Base-by-base conservation (phyloP, 2,888 invertebrate species). In the Xylocampa areola region DNA sequence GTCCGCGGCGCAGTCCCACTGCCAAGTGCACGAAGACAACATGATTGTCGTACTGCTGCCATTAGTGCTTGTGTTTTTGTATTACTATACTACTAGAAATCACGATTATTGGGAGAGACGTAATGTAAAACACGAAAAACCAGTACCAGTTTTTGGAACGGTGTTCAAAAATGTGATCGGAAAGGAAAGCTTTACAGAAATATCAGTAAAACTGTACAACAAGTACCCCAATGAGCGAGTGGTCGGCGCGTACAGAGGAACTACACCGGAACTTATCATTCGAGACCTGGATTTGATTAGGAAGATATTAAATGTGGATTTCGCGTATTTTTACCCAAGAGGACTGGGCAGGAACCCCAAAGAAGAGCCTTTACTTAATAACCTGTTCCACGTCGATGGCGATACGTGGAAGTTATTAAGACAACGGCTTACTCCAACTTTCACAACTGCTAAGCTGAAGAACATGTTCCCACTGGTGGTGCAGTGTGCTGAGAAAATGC, bases 391-490 rank as follows among this genome's bases (percentile, higher is more conserved):
- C 21, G 73, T 59, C 2, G 80, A 85, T 3, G 88, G 87, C 4
- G 86, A 87, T 14, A 25, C 60, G 1, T 87, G 87, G 87, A 83
- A 79, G 39, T 68, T 86, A 3, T 45, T 83, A 27, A 69, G 87
- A 13, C 82, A 86, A 43, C 68, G 82, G 33, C 53, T 87, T 43
- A 84, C 86, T 0, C 80, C 86, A 4, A 77, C 85, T 0, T 87
- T 87, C 32, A 84, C 81, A 0, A 76, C 79, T 0, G 79, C 77
- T 0, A 85, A 85, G 47, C 54, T 86, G 4, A 84, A 82, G 37
- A 77, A 72, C 2, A 87, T 86, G 87, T 86, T 85, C 41, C 87
- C 82, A 0, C 54, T 87, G 21, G 79, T 87, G 17, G 70, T 79
- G 2, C 75, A 78, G 13, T 74, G 86, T 37, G 81, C 87, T 1